Conservation (phyloP, 1,140 invertebrate species). For the Camponotus pennsylvanicus region DNA sequence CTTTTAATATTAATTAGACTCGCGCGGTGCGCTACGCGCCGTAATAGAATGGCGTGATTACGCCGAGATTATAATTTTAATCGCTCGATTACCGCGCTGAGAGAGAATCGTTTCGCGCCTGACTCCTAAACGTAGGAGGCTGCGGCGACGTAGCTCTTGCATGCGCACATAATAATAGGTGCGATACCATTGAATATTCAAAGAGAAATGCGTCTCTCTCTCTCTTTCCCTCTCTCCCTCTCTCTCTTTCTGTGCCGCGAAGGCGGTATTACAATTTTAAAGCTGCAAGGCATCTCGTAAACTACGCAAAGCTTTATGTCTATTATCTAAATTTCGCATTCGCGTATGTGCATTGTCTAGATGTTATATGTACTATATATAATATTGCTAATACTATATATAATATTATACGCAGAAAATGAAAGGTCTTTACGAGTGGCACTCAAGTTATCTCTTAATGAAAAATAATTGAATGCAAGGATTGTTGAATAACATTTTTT, state of each 20-base stretch:
- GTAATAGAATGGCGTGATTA: conserved; percentile 54
- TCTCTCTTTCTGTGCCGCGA: neutral
- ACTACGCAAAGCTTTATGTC: conserved; percentile 46
- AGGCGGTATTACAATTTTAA: conserved; percentile 65
- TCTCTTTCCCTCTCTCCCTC: too few relatives aligned
- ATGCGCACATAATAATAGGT: conserved; percentile 63
- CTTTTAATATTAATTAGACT: conserved; percentile 70
- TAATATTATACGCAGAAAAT: conserved; percentile 44
- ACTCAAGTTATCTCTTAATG: conserved; percentile 15
- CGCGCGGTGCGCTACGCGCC: conserved; percentile 7
- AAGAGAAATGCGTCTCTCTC: neutral
- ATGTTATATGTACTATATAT: neutral
- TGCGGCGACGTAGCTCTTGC: conserved; percentile 6
- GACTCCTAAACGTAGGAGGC: neutral
- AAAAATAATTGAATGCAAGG: neutral
- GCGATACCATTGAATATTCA: conserved; percentile 68
- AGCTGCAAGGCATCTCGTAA: conserved; percentile 26
- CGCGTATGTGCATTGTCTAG: neutral
- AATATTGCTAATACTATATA: conserved; percentile 14
- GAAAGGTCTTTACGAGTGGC: conserved; percentile 2
- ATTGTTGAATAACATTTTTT: neutral
- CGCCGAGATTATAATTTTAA: conserved; percentile 73
- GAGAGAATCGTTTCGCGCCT: neutral
- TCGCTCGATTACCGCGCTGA: conserved; percentile 64
- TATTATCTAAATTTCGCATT: conserved; percentile 39